Evolutionary conservation across 2,888 invertebrate genomes (phyloP), one percentile per base, ranked within the genome.

Genomic region (Ptycholaimellus sp.): DNA sequence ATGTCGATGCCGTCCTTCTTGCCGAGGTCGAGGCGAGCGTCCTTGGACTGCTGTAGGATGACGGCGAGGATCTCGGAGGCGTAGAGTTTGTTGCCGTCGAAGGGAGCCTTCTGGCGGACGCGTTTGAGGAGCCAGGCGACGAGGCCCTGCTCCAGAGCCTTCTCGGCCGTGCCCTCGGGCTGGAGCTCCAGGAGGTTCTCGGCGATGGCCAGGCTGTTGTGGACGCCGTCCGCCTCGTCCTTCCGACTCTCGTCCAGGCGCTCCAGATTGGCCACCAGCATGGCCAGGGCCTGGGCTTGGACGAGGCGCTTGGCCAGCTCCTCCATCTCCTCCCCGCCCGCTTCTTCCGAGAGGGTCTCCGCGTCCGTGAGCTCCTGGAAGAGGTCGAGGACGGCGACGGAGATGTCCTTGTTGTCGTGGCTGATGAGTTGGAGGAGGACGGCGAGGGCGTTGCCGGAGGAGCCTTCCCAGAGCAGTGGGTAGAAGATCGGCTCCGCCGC

Each of bases 401-500:
- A 71, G 46, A 87, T 73, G 51, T 82, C 93, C 31, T 83, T 80
- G 61, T 99, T 96, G 53, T 93, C 90, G 65, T 96, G 96, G 18
- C 79, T 73, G 9, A 96, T 62, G 38, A 96, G 67, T 54, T 90
- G 83, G 29, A 96, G 61, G n/a, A 96, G 60, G 35, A 82, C 81
- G 41, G 80, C 76, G 27, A 93, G 69, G 35, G 82, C 76, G 32
- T 45, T 28, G 3, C 4, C 3, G 14, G 30, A 30, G 52, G 79
- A 76, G 35, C 85, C 63, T 46, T 85, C 80, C 1, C 90, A 81
- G 42, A 93, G 67, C 34, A 82, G 60, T 0, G 80, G 77, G 63
- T 93, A 96, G 40, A 85, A 71, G 58, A 93, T 85, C 0, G 93
- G 90, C 27, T 80, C 81, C 4, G 90, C 90, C 1, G 93, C 82